These are phyloP conservation scores for Pollenia angustigena DNA, from an alignment of 2,888 invertebrate species.

Conservation along the genomic window DNA sequence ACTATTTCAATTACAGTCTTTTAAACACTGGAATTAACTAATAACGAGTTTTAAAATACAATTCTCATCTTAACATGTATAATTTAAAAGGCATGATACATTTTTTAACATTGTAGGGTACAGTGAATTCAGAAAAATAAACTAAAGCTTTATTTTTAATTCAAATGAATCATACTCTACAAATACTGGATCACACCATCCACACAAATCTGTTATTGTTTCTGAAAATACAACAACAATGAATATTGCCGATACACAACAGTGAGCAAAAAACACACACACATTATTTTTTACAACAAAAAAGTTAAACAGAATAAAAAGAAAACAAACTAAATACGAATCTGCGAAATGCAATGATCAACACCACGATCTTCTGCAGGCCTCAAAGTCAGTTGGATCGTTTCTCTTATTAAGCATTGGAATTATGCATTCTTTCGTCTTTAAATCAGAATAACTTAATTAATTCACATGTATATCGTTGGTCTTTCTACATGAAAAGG, in stretches of 20 bases:
- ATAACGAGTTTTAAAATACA: no score
- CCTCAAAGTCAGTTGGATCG: not conserved
- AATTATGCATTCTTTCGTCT: slow-evolving; percentile 19
- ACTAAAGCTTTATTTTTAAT: slow-evolving; percentile 60
- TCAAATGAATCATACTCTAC: slow-evolving; percentile 56
- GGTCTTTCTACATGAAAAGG: no score
- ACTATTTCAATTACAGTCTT: no score
- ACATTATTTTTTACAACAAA: not conserved
- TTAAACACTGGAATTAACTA: no score
- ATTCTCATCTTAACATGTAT: not conserved
- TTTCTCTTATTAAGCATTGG: slow-evolving; percentile 2
- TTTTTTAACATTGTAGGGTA: slow-evolving; percentile 5
- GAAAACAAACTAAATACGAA: slow-evolving; percentile 22
- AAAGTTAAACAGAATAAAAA: not conserved
- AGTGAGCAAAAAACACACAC: not conserved
- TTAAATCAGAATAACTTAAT: slow-evolving; percentile 10
- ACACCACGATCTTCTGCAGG: not conserved
- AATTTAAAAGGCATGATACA: not conserved
- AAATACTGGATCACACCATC: slow-evolving; percentile 28
- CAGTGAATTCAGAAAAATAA: slow-evolving; percentile 17
- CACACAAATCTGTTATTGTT: slow-evolving; percentile 10
- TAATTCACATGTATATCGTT: not conserved
- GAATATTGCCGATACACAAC: slow-evolving; percentile 20
- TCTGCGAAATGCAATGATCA: slow-evolving; percentile 16
- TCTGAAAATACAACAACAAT: slow-evolving; percentile 34